Evolutionary conservation across 2,797 vertebrate genomes (phyloP).

Genomic region (Sebastes reedi): DNA sequence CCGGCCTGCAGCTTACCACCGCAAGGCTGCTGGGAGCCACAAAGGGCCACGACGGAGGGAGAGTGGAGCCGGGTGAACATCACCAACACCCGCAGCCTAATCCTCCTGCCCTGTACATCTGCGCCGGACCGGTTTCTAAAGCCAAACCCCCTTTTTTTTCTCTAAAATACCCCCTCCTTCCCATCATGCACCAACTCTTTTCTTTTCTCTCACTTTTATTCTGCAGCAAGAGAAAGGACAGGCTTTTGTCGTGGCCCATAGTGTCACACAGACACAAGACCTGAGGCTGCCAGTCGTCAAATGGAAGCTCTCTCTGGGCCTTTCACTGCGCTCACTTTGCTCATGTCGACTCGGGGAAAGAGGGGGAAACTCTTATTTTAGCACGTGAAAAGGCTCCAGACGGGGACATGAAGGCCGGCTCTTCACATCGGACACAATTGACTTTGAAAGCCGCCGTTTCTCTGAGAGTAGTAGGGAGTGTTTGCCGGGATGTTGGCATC

Average conservation of each 20-base stretch:
- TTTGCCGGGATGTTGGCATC: conserved; percentile 60
- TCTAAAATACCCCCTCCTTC: conserved; percentile 45
- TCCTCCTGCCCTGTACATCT: conserved; percentile 92
- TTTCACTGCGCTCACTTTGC: conserved; percentile 70
- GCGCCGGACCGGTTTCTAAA: conserved; percentile 90
- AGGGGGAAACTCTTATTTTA: conserved; percentile 66
- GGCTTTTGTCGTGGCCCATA: conserved; percentile 75
- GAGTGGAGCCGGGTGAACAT: conserved; percentile 83
- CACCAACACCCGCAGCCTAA: conserved; percentile 87
- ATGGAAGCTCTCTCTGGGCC: conserved; percentile 63
- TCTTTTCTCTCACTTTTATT: conserved; percentile 88
- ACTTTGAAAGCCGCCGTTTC: conserved; percentile 61
- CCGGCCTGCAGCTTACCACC: conserved; percentile 80
- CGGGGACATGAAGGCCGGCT: conserved; percentile 59
- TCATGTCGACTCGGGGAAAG: conserved; percentile 62
- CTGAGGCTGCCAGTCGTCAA: conserved; percentile 62
- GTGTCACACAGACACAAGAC: conserved; percentile 69
- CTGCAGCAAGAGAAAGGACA: conserved; percentile 85
- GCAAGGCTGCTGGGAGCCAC: conserved; percentile 84
- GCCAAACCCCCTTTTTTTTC: conserved; percentile 74
- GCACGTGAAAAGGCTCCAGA: conserved; percentile 72
- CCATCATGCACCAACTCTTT: conserved; percentile 57
- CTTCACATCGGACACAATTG: conserved; percentile 68
- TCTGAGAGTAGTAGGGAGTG: conserved; percentile 56
- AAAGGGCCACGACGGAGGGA: conserved; percentile 81